These are phyloP conservation scores for Hypena proboscidalis DNA, from an alignment of 2,888 invertebrate species.

Conservation along the genomic window DNA sequence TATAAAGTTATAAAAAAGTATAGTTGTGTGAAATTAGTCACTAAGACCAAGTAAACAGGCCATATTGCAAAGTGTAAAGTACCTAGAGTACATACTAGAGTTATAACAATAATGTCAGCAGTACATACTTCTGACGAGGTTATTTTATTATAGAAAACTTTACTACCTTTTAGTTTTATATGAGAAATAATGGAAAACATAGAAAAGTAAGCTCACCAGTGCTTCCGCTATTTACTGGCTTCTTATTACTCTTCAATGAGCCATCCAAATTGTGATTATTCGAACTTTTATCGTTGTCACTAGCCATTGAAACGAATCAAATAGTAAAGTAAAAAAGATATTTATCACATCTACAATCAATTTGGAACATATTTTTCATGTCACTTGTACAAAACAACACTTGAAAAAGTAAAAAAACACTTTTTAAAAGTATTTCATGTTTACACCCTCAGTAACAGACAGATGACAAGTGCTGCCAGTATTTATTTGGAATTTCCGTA, in stretches of 20 bases:
- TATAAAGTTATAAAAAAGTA: neutral
- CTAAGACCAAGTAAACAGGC: neutral
- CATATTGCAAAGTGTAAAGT: slow-evolving; percentile 22
- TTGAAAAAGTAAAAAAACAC: slow-evolving; percentile 55
- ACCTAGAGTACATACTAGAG: slow-evolving; percentile 10
- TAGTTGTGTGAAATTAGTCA: neutral
- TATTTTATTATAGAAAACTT: slow-evolving; percentile 20
- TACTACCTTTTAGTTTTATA: slow-evolving; percentile 1
- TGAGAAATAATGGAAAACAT: slow-evolving; percentile 2
- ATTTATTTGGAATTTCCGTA: neutral
- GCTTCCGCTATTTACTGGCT: slow-evolving; percentile 63
- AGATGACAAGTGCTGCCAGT: slow-evolving; percentile 33
- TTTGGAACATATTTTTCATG: slow-evolving; percentile 34
- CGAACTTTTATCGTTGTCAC: slow-evolving; percentile 82
- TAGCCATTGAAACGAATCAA: slow-evolving; percentile 78
- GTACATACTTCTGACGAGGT: slow-evolving; percentile 19
- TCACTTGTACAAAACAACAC: slow-evolving; percentile 39
- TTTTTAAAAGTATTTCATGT: slow-evolving; percentile 60
- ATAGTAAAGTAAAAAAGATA: slow-evolving; percentile 19
- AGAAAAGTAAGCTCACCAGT: slow-evolving; percentile 58
- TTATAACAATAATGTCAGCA: slow-evolving; percentile 32
- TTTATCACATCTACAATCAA: slow-evolving; percentile 37
- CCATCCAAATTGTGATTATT: slow-evolving; percentile 78
- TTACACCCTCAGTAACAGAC: slow-evolving; percentile 65
- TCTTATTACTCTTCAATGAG: slow-evolving; percentile 71